Evolutionary conservation across 2,113 vertebrate genomes (phyloP).

Genomic region (Polyodon spathula): DNA sequence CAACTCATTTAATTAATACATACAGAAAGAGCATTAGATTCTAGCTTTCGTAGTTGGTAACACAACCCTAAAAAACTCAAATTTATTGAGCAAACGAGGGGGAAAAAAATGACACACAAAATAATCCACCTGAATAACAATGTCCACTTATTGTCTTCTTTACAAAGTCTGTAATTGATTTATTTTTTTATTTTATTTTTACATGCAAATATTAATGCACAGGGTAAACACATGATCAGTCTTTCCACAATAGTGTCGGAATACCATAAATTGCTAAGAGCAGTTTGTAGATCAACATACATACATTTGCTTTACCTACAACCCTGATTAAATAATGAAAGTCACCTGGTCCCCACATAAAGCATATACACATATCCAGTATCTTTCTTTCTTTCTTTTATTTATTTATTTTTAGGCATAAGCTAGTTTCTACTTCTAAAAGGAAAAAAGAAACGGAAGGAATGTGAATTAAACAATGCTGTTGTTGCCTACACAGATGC

Average conservation of each 20-base stretch:
- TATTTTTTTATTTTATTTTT: constrained; percentile 22
- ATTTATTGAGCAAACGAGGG: constrained; percentile 61
- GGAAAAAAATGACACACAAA: constrained; percentile 47
- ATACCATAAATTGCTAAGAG: constrained; percentile 47
- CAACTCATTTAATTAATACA: no score
- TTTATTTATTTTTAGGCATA: constrained; percentile 56
- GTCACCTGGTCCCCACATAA: constrained; percentile 42
- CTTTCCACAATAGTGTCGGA: constrained; percentile 39
- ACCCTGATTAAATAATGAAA: constrained; percentile 37
- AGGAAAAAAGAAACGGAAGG: constrained; percentile 1
- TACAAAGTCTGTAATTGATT: constrained; percentile 54
- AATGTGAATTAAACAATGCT: no score
- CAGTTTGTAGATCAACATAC: constrained; percentile 44
- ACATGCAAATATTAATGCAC: constrained; percentile 63
- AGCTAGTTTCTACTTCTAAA: constrained; percentile 42
- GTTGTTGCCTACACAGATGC: no score
- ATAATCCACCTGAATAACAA: constrained; percentile 66
- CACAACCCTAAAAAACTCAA: constrained; percentile 60
- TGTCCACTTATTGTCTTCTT: constrained; percentile 45
- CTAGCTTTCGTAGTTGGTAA: constrained; percentile 38
- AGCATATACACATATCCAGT: constrained; percentile 31
- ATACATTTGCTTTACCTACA: constrained; percentile 46
- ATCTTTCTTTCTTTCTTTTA: constrained; percentile 30
- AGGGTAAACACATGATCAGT: constrained; percentile 39
- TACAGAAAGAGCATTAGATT: no score